Conservation (phyloP, 2,113 vertebrate species). For the Cheirogaleus medius region DNA sequence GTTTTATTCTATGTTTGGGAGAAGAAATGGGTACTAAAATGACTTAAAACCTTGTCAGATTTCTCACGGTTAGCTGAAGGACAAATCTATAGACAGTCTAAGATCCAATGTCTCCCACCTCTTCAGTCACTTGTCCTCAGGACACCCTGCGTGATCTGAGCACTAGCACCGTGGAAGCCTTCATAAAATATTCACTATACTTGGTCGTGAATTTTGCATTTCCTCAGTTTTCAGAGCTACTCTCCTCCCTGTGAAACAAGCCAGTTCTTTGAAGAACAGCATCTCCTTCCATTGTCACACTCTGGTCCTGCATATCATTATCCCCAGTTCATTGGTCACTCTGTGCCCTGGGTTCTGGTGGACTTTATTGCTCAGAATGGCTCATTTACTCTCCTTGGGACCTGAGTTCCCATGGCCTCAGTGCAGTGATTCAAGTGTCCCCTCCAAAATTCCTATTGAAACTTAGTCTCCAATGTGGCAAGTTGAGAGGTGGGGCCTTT, state of each 20-base stretch:
- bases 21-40: not conserved
- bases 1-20: not conserved
- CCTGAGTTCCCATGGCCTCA: not conserved
- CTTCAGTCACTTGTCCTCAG: no score
- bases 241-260: not conserved
- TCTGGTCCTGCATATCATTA: not conserved
- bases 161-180: rapidly evolving
- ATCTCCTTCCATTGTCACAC: no score
- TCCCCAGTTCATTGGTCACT: no score
- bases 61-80: rapidly evolving
- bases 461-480: not conserved
- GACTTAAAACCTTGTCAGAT: not conserved
- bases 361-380: not conserved
- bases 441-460: not conserved
- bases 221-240: not conserved
- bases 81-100: not conserved
- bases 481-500: not conserved
- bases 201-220: not conserved
- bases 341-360: not conserved
- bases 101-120: rapidly evolving
- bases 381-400: not conserved
- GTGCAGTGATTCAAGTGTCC: not conserved
- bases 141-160: not conserved
- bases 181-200: rapidly evolving
- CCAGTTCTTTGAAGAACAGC: not conserved